Evolutionary conservation across 2,888 invertebrate species (phyloP).

Genomic region (Andrena camellia): DNA sequence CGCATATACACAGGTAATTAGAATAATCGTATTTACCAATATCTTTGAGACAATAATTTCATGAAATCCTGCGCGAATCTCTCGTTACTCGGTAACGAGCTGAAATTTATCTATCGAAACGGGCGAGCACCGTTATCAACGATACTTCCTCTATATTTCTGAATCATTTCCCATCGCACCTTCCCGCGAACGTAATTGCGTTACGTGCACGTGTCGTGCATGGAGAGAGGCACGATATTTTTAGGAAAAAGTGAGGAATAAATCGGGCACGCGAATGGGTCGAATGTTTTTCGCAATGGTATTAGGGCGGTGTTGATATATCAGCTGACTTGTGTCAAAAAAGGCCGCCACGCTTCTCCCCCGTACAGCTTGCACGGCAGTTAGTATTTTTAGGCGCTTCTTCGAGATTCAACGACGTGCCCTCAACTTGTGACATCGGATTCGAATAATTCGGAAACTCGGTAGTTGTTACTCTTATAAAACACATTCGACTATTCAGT

Average conservation of each 20-base stretch:
- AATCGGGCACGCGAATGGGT: neutral
- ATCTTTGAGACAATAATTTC: neutral
- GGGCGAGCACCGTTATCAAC: neutral
- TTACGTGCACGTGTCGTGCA: neutral
- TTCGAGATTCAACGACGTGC: neutral
- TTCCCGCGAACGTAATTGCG: neutral
- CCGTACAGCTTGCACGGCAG: neutral
- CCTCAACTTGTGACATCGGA: neutral
- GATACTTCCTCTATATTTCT: neutral
- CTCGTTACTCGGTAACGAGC: neutral
- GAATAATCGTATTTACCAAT: constrained; percentile 1
- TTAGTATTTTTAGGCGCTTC: constrained; percentile 13
- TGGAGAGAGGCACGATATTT: neutral
- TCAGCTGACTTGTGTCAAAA: constrained; percentile 67
- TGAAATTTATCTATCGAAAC: neutral
- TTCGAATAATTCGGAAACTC: neutral
- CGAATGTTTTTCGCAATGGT: constrained; percentile 30
- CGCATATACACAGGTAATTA: neutral
- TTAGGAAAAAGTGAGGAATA: neutral
- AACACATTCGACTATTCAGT: neutral
- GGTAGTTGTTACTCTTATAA: neutral
- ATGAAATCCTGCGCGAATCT: neutral
- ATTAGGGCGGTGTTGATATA: constrained; percentile 22
- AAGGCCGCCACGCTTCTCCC: constrained; percentile 3
- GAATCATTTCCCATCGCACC: neutral